These are phyloP conservation scores for Saimiri boliviensis DNA, from an alignment of 2,113 vertebrate genomes.

Conservation along the genomic window DNA sequence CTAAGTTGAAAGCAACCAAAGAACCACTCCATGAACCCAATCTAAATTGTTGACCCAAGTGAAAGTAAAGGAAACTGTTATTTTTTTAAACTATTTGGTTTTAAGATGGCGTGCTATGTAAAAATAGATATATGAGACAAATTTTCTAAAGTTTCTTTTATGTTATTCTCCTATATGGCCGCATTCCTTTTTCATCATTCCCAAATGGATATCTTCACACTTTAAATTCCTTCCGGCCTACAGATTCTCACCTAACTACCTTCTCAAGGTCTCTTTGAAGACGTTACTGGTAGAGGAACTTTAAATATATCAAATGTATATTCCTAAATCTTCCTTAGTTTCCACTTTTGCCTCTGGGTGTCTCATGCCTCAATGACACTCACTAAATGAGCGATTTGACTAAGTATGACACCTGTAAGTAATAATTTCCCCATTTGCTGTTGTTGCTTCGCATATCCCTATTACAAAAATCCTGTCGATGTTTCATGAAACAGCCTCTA, in stretches of 20 bases:
- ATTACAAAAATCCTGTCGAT: background rate
- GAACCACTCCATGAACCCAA: background rate
- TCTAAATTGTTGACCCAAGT: background rate
- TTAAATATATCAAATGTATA: background rate
- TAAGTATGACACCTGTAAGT: background rate
- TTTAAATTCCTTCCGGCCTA: background rate
- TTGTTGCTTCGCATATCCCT: background rate
- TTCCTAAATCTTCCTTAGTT: background rate
- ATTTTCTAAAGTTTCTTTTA: background rate
- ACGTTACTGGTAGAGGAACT: background rate
- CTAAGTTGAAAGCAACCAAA: background rate
- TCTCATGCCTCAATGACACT: background rate
- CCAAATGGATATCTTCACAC: background rate
- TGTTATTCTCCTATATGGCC: background rate
- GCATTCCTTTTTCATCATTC: background rate
- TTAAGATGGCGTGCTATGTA: background rate
- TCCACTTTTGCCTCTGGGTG: background rate
- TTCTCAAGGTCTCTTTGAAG: background rate
- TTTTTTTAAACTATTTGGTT: background rate
- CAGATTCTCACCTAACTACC: background rate
- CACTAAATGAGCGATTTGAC: background rate
- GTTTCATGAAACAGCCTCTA: background rate
- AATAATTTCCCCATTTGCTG: background rate
- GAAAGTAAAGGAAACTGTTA: background rate
- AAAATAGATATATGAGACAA: background rate